These are phyloP conservation scores for Pinctada fucata DNA, from an alignment of 2,888 invertebrate species.

Conservation along the genomic window DNA sequence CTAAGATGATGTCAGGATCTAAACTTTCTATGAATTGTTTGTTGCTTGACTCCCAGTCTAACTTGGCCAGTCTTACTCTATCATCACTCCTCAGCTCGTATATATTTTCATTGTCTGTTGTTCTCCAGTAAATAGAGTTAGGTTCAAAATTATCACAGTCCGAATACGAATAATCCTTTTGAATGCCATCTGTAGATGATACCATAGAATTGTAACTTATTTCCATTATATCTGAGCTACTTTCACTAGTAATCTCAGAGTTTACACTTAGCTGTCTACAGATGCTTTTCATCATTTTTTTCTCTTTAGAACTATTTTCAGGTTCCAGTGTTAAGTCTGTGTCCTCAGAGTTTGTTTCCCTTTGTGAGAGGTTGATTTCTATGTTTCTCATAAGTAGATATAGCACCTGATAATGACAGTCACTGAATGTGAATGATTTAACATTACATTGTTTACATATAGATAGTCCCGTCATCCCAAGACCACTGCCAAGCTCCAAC, in stretches of 20 bases:
- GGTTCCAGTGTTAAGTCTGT: slow-evolving; percentile 6
- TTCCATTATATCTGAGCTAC: slow-evolving; percentile 46
- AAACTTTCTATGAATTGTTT: slow-evolving; percentile 45
- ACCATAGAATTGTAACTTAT: slow-evolving; percentile 43
- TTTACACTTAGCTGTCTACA: slow-evolving; percentile 60
- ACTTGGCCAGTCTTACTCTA: slow-evolving; percentile 52
- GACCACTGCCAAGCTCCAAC: slow-evolving; percentile 70
- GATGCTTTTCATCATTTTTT: slow-evolving; percentile 57
- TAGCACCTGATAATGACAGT: slow-evolving; percentile 68
- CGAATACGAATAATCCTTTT: slow-evolving; percentile 16
- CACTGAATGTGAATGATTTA: slow-evolving; percentile 64
- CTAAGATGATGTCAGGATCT: slow-evolving; percentile 64
- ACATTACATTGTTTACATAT: slow-evolving; percentile 59
- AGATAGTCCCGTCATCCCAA: slow-evolving; percentile 68
- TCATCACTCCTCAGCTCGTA: slow-evolving; percentile 33
- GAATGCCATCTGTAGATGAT: slow-evolving; percentile 30
- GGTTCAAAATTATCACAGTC: slow-evolving; percentile 14
- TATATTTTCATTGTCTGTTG: slow-evolving; percentile 7
- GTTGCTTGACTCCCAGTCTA: slow-evolving; percentile 66
- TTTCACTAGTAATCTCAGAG: slow-evolving; percentile 42
- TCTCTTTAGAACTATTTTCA: slow-evolving; percentile 36
- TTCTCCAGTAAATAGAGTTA: slow-evolving; percentile 13
- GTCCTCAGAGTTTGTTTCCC: not conserved
- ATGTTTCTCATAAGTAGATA: slow-evolving; percentile 68
- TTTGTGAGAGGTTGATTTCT: slow-evolving; percentile 55